Evolutionary conservation across 2,888 invertebrate genomes (phyloP), one percentile per base, ranked within the genome.

Genomic region (Mycalesis mineus): DNA sequence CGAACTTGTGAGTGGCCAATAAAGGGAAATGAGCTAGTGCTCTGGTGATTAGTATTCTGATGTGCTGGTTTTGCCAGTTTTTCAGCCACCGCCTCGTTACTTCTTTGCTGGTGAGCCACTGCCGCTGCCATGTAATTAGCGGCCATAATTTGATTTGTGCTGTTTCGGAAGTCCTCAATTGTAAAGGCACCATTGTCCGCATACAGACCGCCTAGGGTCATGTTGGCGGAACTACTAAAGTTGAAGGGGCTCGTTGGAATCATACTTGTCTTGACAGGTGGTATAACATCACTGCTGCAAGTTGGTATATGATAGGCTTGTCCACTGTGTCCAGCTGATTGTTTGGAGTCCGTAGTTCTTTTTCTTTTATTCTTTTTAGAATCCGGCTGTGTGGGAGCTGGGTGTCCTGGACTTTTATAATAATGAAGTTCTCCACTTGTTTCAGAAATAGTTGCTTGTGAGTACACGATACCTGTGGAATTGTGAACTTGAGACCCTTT

Each of bases 161-260:
- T 90, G 45, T 92, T 88, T 55, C 94, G 91, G 70, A 91, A 91
- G 66, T 94, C 94, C 68, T 94, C 94, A 49, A 85, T 82, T 52
- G 94, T 85, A 76, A 94, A 94, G 41, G 92, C 91, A 66, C 92
- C 89, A 72, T 93, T 93, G 45, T 94, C 94, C 7, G 88, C 90
- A 68, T 93, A 93, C 45, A 93, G 77, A 13, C 92, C 91, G 11
- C 92, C 76, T 57, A 92, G 78, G 42, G 90, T 84, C 71, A 94
- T 84, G 59, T 92, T 91, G 3, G 94, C 90, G 0, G 94, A 89
- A 3, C 95, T 91, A 14, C 95, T 95, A 73, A 96, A 96, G 76
- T 96, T 96, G 70, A 96, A 96, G 51, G 96, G 95, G 82, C 95
- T 95, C 28, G 95, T 94, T 7, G 96, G 93, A 63, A 96, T 95